Evolutionary conservation across 2,888 invertebrate genomes (phyloP).

Genomic region (Hyles lineata): DNA sequence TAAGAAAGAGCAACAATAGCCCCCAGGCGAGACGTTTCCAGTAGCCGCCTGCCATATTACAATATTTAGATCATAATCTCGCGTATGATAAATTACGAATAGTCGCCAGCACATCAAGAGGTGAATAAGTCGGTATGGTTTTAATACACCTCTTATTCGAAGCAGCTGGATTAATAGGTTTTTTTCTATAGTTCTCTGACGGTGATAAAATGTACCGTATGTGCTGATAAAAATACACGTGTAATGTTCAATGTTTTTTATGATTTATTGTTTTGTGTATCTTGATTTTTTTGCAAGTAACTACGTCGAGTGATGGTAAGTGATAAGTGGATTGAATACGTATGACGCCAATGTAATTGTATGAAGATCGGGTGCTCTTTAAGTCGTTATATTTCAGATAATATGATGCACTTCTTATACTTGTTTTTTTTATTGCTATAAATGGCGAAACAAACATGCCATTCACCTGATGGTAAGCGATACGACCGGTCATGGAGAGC

Average conservation of each 20-base stretch:
- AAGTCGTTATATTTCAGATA: too few species aligned
- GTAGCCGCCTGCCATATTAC: constrained; percentile 27
- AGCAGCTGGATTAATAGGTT: neutral
- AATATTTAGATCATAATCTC: constrained; percentile 27
- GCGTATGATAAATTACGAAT: constrained; percentile 21
- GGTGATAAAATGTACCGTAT: constrained; percentile 19
- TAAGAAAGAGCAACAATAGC: neutral
- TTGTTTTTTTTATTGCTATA: too few species aligned
- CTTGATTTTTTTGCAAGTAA: neutral
- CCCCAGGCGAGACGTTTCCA: constrained; percentile 21
- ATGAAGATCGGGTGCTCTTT: too few species aligned
- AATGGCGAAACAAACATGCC: too few species aligned
- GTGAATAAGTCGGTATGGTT: constrained; percentile 20
- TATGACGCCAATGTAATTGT: too few species aligned
- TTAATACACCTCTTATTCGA: constrained; percentile 25
- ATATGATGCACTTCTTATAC: too few species aligned
- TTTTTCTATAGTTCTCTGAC: neutral
- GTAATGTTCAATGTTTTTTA: neutral
- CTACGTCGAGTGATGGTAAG: neutral
- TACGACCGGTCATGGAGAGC: too few species aligned
- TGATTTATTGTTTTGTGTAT: neutral
- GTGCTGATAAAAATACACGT: neutral
- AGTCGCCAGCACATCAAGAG: constrained; percentile 17
- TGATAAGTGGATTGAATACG: too few species aligned
- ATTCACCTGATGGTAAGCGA: too few species aligned